These are phyloP conservation scores for Homarus gammarus DNA, from an alignment of 2,888 invertebrate genomes.

Conservation along the genomic window DNA sequence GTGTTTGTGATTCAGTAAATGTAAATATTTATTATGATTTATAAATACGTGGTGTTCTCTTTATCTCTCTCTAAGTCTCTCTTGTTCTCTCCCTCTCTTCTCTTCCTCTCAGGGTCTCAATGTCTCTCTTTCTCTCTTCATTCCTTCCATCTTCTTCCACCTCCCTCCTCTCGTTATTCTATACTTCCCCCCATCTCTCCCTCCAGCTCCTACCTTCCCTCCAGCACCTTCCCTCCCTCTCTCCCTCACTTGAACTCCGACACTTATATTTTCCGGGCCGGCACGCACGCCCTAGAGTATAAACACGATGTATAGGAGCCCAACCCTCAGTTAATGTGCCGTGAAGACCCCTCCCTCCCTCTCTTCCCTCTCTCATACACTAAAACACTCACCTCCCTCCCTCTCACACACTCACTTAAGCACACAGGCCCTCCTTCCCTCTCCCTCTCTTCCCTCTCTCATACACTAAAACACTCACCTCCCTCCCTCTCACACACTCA, in stretches of 20 bases:
- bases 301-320: too few relatives aligned
- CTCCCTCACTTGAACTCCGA: constrained; percentile 12
- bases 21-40: too few relatives aligned
- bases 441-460: not conserved
- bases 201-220: not conserved
- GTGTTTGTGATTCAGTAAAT: too few relatives aligned
- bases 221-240: not conserved
- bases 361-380: not conserved
- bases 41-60: too few relatives aligned
- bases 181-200: too few relatives aligned
- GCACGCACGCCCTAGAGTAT: not conserved
- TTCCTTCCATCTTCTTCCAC: not conserved
- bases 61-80: too few relatives aligned
- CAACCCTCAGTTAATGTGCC: too few relatives aligned
- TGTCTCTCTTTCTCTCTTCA: constrained; percentile 32
- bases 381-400: not conserved
- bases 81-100: too few relatives aligned
- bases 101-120: too few relatives aligned
- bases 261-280: not conserved
- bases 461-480: not conserved
- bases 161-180: constrained; percentile 21
- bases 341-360: too few relatives aligned
- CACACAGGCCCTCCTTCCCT: too few relatives aligned
- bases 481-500: not conserved
- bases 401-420: not conserved